Percentiles rank a stretch among this genome's conserved stretches.
phyloP scores from a whole-genome alignment of 2,113 vertebrate genomes.

The Capreolus pygargus region DNA sequence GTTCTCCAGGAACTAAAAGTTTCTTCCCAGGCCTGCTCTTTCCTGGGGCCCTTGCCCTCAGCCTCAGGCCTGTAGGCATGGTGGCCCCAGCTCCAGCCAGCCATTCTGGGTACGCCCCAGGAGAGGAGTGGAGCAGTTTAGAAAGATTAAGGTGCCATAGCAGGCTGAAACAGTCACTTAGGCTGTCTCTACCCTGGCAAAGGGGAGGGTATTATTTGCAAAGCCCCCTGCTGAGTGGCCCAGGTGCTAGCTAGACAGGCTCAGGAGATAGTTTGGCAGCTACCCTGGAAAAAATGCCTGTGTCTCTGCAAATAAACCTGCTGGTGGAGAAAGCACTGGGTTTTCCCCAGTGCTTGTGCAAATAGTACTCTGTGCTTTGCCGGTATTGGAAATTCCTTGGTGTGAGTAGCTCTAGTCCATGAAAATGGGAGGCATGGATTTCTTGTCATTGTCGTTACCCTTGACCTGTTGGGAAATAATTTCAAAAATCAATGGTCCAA shows the following conservation, averaged over 20 bases:
- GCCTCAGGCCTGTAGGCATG: too few relatives aligned
- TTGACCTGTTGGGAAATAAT: constrained; percentile 36
- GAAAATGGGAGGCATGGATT: constrained; percentile 4
- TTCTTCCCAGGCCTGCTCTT: neutral
- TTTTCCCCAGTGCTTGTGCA: constrained; percentile 62
- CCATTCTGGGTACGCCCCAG: neutral
- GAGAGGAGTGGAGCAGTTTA: neutral
- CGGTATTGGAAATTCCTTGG: constrained; percentile 42
- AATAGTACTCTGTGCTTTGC: constrained; percentile 37
- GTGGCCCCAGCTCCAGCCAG: neutral
- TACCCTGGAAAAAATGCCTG: constrained; percentile 70
- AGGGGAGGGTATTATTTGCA: constrained; percentile 58
- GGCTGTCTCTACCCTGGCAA: constrained; percentile 14
- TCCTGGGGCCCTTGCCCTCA: neutral
- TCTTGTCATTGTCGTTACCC: constrained; percentile 26
- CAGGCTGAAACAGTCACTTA: constrained; percentile 30
- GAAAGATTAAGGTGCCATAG: constrained; percentile 37
- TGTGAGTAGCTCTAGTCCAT: neutral
- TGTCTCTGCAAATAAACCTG: constrained; percentile 71
- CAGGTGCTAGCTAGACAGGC: constrained; percentile 64
- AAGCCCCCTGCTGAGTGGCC: constrained; percentile 63
- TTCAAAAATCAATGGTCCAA: neutral
- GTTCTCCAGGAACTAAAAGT: neutral
- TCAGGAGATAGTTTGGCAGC: constrained; percentile 66
- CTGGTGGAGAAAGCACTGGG: constrained; percentile 37